A percentile compares a stretch with the other conserved stretches of the same genome.
phyloP scores from a whole-genome alignment of 1,140 invertebrate genomes.

The Eriosoma lanigerum region DNA sequence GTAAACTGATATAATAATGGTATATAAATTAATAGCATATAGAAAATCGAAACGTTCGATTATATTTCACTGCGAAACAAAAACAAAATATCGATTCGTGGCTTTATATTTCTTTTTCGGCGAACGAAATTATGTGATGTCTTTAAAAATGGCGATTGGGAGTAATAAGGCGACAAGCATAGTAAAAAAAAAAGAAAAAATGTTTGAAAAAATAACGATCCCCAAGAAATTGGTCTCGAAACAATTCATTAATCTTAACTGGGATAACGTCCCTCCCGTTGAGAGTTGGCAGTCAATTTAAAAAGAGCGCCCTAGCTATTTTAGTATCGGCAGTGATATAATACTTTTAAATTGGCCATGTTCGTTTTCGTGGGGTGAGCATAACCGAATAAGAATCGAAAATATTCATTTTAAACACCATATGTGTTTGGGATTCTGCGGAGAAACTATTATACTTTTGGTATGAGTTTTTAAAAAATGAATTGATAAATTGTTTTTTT shows the following conservation, averaged over 20 bases:
- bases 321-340: constrained; percentile 51
- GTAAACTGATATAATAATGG: too few relatives aligned
- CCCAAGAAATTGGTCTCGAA: constrained; percentile 50
- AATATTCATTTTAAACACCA: constrained; percentile 49
- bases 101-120: neutral
- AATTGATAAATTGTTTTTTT: constrained; percentile 27
- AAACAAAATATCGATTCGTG: neutral
- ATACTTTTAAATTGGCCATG: constrained; percentile 50
- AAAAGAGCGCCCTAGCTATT: constrained; percentile 51
- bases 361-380: constrained; percentile 32
- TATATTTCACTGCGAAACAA: neutral
- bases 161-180: constrained; percentile 43
- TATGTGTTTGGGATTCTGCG: constrained; percentile 18
- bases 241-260: constrained; percentile 52
- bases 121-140: constrained; percentile 30
- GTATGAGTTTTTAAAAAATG: constrained; percentile 16
- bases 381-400: constrained; percentile 22
- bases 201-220: constrained; percentile 44
- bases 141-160: constrained; percentile 48
- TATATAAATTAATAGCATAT: too few relatives aligned
- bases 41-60: too few relatives aligned
- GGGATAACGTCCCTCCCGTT: constrained; percentile 50
- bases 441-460: constrained; percentile 16
- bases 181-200: constrained; percentile 36
- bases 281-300: constrained; percentile 52